These are phyloP conservation scores for Propsilocerus akamusi DNA, from an alignment of 1,140 invertebrate genomes.

Conservation along the genomic window DNA sequence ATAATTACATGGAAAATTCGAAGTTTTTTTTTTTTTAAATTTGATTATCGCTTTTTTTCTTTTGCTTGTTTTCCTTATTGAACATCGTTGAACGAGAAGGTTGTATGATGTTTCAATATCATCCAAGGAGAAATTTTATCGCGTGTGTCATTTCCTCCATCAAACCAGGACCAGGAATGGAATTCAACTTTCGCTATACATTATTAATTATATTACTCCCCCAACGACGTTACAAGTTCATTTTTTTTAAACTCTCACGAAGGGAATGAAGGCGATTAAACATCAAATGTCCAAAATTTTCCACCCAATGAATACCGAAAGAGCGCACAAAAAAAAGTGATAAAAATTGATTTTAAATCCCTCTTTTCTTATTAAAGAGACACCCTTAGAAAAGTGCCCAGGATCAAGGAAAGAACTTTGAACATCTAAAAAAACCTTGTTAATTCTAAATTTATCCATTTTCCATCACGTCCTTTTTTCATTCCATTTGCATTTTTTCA, in stretches of 20 bases:
- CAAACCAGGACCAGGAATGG: too few species aligned
- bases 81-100: neutral
- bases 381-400: neutral
- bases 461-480: neutral
- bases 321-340: neutral
- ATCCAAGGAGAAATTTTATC: too few species aligned
- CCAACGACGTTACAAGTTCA: too few species aligned
- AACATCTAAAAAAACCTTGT: neutral
- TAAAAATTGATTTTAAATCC: conserved; percentile 4
- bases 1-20: conserved; percentile 4
- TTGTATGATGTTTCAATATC: too few species aligned
- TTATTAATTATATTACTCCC: conserved; percentile 1
- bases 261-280: too few species aligned
- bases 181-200: neutral
- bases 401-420: too few species aligned
- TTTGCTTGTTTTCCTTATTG: neutral
- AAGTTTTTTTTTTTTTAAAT: neutral
- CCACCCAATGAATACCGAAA: neutral
- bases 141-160: too few species aligned
- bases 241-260: too few species aligned
- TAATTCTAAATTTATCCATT: neutral
- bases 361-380: neutral
- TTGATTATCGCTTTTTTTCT: neutral
- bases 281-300: conserved; percentile 1
- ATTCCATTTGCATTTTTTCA: neutral